Percentiles rank a stretch among this genome's conserved stretches.
These are phyloP conservation scores for Phylloscopus whistleri DNA, from an alignment of 2,113 vertebrate species.

Conservation along the genomic window DNA sequence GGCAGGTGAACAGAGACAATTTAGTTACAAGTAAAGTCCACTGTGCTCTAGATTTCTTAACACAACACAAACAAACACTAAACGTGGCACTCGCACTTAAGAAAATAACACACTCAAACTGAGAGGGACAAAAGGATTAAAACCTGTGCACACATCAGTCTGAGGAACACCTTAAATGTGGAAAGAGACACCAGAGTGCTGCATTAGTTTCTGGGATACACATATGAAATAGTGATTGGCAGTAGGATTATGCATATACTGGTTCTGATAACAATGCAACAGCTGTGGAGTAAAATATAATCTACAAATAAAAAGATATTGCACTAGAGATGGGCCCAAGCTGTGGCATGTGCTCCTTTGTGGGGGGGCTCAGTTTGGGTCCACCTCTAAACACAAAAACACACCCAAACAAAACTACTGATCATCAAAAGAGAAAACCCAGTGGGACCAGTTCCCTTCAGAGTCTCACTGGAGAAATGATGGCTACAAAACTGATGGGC, in stretches of 20 bases:
- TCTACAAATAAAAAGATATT: constrained; percentile 16
- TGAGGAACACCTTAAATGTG: constrained; percentile 12
- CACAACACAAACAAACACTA: constrained; percentile 19
- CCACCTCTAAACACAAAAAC: constrained; percentile 22
- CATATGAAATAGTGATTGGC: constrained; percentile 22
- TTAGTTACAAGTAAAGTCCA: constrained; percentile 20
- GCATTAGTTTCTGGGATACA: constrained; percentile 26
- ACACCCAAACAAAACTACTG: background rate
- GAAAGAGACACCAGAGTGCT: background rate
- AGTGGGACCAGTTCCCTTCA: background rate
- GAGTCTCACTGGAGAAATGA: background rate
- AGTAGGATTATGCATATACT: constrained; percentile 47
- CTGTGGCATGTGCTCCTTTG: background rate
- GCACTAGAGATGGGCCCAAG: constrained; percentile 45
- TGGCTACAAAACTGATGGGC: background rate
- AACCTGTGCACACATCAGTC: constrained; percentile 2
- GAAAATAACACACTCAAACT: background rate
- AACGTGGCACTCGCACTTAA: background rate
- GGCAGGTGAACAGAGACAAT: constrained; percentile 32
- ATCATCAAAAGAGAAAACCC: background rate
- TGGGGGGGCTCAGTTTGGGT: background rate
- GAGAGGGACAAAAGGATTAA: background rate
- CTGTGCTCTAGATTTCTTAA: constrained; percentile 41
- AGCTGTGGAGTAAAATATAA: constrained; percentile 43
- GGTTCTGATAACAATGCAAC: constrained; percentile 30